Evolutionary conservation across 2,888 invertebrate species (phyloP), one percentile per base, ranked within the genome.

Genomic region (Xestobium rufovillosum): DNA sequence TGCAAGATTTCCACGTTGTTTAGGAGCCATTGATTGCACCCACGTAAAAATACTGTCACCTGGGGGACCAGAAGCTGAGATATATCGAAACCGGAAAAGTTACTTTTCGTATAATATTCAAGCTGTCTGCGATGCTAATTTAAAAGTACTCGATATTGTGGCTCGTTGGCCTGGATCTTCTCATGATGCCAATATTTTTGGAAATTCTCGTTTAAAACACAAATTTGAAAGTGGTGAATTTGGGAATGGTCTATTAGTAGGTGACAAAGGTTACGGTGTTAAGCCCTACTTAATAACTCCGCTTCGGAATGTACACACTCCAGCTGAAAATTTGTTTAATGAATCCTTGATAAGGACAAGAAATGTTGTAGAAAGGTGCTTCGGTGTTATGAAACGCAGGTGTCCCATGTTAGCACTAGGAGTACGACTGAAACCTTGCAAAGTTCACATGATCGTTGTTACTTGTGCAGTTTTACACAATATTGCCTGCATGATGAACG

Each of bases 121-220:
- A 40, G 43, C 38, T 4, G 38, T 52, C 4, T 44, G 41, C 11
- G 42, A 47, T 30, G 31, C 39, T 9, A 26, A 29, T n/a, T 26
- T 36, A n/a, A 6, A 26, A 41, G 27, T 31, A 4, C 9, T 10
- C 23, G 35, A 45, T 15, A 40, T 46, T 32, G 39, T 41, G 3
- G 39, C 36, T 4, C 14, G 53, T 17, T 55, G 53, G 52, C 53
- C 55, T n/a, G 55, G 55, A n/a, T 47, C 48, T 4, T 35, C 42
- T 3, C 52, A 55, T 37, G 56, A 59, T 36, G 34, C 34, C 10
- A 53, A 47, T 6, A 53, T 58, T 14, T 58, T 59, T 38, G 49
- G 52, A 31, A 50, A 54, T 44, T 51, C 45, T 3, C 31, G 31
- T 10, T 34, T 53, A 25, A 47, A 41, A 16, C 43, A 44, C n/a